Conservation (phyloP, 2,797 vertebrate genomes). For the Carapus acus region DNA sequence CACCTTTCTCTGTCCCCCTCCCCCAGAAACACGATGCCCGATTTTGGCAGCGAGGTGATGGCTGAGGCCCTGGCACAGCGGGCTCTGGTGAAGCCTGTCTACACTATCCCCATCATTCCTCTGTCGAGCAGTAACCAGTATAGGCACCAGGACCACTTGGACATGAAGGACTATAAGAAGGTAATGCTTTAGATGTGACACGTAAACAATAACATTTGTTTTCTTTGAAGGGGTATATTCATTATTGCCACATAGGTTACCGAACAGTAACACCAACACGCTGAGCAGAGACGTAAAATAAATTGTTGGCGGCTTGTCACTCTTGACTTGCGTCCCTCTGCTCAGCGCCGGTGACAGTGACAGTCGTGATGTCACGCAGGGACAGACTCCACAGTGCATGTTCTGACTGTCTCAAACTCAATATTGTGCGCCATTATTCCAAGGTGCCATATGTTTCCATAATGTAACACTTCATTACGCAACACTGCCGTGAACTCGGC, state of each 20-base stretch:
- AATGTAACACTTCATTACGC: slow-evolving; percentile 38
- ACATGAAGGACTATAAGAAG: slow-evolving; percentile 94
- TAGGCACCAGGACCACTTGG: slow-evolving; percentile 90
- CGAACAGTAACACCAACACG: too few species aligned
- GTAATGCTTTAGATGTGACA: slow-evolving; percentile 54
- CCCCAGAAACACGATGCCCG: slow-evolving; percentile 86
- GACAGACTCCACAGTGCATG: neutral
- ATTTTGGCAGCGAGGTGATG: slow-evolving; percentile 91
- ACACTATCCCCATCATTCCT: slow-evolving; percentile 91
- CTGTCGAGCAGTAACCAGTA: slow-evolving; percentile 86
- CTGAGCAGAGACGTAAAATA: too few species aligned
- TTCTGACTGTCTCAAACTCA: slow-evolving; percentile 1
- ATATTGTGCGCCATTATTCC: neutral
- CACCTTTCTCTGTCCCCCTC: too few species aligned
- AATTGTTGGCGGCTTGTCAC: too few species aligned
- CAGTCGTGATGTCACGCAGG: neutral
- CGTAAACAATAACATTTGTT: too few species aligned
- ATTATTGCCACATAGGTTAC: too few species aligned
- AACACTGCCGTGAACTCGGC: slow-evolving; percentile 35
- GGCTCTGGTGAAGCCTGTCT: slow-evolving; percentile 89
- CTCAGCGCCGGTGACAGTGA: too few species aligned
- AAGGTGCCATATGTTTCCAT: slow-evolving; percentile 13
- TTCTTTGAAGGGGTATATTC: too few species aligned
- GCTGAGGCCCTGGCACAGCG: slow-evolving; percentile 93
- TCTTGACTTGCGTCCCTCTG: too few species aligned